These are phyloP conservation scores for Chaenodraco wilsoni DNA, from an alignment of 2,797 vertebrate species.

Conservation along the genomic window DNA sequence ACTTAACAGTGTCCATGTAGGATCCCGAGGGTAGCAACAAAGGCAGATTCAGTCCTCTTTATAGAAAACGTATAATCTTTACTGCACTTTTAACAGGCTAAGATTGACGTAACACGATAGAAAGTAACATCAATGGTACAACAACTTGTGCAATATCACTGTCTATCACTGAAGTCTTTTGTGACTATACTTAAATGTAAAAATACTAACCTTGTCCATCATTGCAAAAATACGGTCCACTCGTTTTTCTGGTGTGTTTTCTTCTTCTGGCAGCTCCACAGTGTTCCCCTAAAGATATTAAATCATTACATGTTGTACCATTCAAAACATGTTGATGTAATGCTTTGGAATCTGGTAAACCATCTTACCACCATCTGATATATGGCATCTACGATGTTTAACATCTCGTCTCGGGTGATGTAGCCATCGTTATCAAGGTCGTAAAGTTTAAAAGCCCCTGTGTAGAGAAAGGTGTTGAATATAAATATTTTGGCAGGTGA, in stretches of 20 bases:
- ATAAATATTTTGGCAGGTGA: background rate
- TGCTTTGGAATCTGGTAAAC: background rate
- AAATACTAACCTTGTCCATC: slow-evolving; percentile 95
- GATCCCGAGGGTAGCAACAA: slow-evolving; percentile 48
- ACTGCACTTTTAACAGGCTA: background rate
- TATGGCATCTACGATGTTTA: slow-evolving; percentile 98
- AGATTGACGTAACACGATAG: background rate
- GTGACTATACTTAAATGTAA: background rate
- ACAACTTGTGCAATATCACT: background rate
- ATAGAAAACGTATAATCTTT: slow-evolving; percentile 25
- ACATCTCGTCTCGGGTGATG: slow-evolving; percentile 98
- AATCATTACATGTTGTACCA: slow-evolving; percentile 10
- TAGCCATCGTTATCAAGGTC: slow-evolving; percentile 98
- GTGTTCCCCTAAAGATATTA: slow-evolving; percentile 90
- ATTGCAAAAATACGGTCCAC: slow-evolving; percentile 98
- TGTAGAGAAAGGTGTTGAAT: slow-evolving; percentile 32
- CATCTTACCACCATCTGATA: slow-evolving; percentile 99
- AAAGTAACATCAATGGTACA: background rate
- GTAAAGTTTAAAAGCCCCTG: slow-evolving; percentile 98
- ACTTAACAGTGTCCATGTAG: slow-evolving; percentile 47
- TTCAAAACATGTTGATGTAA: slow-evolving; percentile 12
- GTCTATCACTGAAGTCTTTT: background rate
- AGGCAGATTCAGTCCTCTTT: slow-evolving; percentile 33
- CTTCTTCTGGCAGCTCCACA: slow-evolving; percentile 96
- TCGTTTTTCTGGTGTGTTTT: slow-evolving; percentile 97